Base-by-base conservation (phyloP, 2,888 invertebrate species). In the Lasius platythorax region DNA sequence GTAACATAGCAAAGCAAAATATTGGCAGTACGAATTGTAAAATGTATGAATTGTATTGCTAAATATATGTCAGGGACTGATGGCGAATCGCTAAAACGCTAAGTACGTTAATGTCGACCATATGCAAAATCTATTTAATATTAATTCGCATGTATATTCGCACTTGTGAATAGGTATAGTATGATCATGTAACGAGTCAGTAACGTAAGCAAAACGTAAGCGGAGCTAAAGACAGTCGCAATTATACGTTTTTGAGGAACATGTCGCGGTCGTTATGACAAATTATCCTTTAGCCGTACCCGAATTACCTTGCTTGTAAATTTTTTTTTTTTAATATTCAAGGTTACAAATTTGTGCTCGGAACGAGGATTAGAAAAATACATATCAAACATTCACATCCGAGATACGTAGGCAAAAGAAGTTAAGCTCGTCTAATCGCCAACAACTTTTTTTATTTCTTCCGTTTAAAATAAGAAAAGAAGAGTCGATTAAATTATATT, bases 91-190 rank as follows among this genome's bases (percentile, higher is more conserved):
- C 68, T 72, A 61, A 72, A 61, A 79, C 12, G 79, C 79, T 79
- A 79, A 79, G 23, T 79, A 72, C 15, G 23, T 72, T 79, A 79
- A 72, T 79, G 33, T 18, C 12, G 11, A 28, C 2, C 3, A 37
- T 30, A 79, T 43, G 56, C 23, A 37, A 72, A 4, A 79, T 33
- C 8, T 53, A 61, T 72, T 79, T 79, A 79, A 79, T 79, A 72
- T 79, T 30, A 72, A 79, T 79, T 79, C 1, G 18, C 79, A 79
- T 18, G 9, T 66, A n/a, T 43, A 12, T 61, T 23, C 23, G 23
- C 23, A 46, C 2, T 30, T 23, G 8, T 12, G 12, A n/a, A 43
- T 50, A 76, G 11, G 2, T 76, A 67, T 30, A 18, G n/a, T 5
- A 50, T 40, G 9, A 56, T 56, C 18, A 12, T 3, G 4, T 18